Evolutionary conservation across 2,888 invertebrate genomes (phyloP).

Genomic region (Parochlus steinenii): DNA sequence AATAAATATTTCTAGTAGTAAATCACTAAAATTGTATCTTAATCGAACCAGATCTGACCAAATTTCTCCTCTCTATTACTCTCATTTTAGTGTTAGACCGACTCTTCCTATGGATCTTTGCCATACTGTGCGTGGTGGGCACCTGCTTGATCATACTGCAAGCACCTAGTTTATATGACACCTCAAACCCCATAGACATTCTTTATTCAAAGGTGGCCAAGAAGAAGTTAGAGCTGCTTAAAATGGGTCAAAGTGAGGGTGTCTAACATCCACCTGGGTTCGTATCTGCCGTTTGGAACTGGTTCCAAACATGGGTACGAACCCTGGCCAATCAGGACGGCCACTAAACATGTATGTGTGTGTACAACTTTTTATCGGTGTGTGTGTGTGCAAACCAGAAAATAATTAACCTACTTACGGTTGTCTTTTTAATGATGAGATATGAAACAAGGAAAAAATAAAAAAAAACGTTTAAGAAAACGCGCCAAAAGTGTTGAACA

Average conservation of each 20-base stretch:
- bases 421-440: no score
- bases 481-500: no score
- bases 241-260: constrained; percentile 55
- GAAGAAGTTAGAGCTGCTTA: constrained; percentile 72
- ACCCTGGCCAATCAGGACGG: constrained; percentile 48
- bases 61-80: no score
- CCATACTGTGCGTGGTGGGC: constrained; percentile 81
- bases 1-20: no score
- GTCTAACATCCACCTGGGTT: constrained; percentile 33
- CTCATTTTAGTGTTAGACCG: constrained; percentile 96
- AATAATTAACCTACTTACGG: no score
- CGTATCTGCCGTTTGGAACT: constrained; percentile 46
- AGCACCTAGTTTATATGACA: constrained; percentile 85
- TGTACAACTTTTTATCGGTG: constrained; percentile 13
- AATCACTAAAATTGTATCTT: no score
- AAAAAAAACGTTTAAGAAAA: no score
- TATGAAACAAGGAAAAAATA: no score
- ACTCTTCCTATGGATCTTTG: constrained; percentile 89
- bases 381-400: not conserved
- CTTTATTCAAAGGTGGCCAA: constrained; percentile 82
- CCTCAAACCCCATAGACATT: constrained; percentile 76
- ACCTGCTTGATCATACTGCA: constrained; percentile 76
- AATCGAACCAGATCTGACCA: no score
- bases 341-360: constrained; percentile 21
- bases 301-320: constrained; percentile 49